These are phyloP conservation scores for Cotesia typhae DNA, from an alignment of 1,140 invertebrate species.

Conservation along the genomic window DNA sequence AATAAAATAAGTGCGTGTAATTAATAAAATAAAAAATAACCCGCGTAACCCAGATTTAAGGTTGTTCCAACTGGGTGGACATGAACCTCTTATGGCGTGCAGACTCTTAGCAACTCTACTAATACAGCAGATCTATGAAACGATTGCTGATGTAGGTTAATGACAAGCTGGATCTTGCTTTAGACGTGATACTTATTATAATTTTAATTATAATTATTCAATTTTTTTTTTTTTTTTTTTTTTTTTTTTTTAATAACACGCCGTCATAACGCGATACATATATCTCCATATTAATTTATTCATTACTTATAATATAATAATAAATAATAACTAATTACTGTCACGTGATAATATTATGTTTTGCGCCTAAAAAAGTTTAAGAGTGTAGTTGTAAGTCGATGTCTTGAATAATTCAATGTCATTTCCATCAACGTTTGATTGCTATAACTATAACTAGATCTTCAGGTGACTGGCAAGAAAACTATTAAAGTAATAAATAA, in stretches of 20 bases:
- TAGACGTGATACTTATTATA: conserved; percentile 13
- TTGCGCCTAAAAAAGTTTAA: too few species aligned
- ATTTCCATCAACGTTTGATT: conserved; percentile 5
- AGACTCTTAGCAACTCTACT: conserved; percentile 9
- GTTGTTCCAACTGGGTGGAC: conserved; percentile 23
- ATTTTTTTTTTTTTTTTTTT: too few species aligned
- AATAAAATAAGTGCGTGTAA: neutral
- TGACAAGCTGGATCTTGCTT: conserved; percentile 34
- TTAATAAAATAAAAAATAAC: neutral
- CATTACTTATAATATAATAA: too few species aligned
- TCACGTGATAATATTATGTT: too few species aligned
- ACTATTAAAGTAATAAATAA: neutral
- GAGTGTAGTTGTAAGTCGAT: neutral
- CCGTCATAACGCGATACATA: too few species aligned
- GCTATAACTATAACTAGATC: conserved; percentile 8
- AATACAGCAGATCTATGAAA: conserved; percentile 32
- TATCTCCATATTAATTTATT: too few species aligned
- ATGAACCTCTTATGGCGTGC: conserved; percentile 30
- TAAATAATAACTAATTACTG: too few species aligned
- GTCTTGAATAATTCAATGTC: conserved; percentile 30
- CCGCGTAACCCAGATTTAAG: conserved; percentile 30
- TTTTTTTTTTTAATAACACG: too few species aligned
- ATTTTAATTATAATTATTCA: conserved; percentile 13
- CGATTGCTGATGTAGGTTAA: conserved; percentile 37
- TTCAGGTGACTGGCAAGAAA: neutral